Evolutionary conservation across 1,140 invertebrate genomes (phyloP).

Genomic region (Agraylea sexmaculata): DNA sequence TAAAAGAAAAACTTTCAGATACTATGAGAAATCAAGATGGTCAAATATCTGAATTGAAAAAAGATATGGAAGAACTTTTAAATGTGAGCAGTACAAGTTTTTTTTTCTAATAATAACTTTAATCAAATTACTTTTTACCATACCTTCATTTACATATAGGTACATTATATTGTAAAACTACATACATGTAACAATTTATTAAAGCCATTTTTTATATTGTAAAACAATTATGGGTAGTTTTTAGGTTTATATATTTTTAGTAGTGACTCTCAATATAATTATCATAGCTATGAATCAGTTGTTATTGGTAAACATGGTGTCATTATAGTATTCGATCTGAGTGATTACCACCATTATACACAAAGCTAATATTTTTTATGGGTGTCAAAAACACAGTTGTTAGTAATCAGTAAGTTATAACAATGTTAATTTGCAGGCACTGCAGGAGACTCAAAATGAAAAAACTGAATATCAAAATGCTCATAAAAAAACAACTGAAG

Average conservation of each 20-base stretch:
- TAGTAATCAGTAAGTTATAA: neutral
- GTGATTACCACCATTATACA: neutral
- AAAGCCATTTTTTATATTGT: too few species aligned
- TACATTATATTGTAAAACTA: too few species aligned
- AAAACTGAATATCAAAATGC: slow-evolving; percentile 32
- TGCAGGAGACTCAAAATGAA: slow-evolving; percentile 35
- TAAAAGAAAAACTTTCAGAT: slow-evolving; percentile 41
- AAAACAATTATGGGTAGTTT: too few species aligned
- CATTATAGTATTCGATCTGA: neutral
- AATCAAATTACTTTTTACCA: neutral
- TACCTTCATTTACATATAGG: too few species aligned
- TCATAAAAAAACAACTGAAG: slow-evolving; percentile 28
- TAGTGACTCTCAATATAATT: too few species aligned
- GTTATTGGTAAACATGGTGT: too few species aligned
- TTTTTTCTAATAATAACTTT: neutral
- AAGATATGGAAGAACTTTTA: slow-evolving; percentile 35
- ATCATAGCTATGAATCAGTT: too few species aligned
- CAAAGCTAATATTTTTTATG: neutral
- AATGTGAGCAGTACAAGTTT: slow-evolving; percentile 22
- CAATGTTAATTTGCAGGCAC: slow-evolving; percentile 23
- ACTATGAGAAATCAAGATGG: slow-evolving; percentile 33
- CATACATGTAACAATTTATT: too few species aligned
- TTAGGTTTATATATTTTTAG: neutral
- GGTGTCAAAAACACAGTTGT: neutral
- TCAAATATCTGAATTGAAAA: slow-evolving; percentile 36